Base-by-base conservation (phyloP, 2,888 invertebrate species). In the Heliconius erato region DNA sequence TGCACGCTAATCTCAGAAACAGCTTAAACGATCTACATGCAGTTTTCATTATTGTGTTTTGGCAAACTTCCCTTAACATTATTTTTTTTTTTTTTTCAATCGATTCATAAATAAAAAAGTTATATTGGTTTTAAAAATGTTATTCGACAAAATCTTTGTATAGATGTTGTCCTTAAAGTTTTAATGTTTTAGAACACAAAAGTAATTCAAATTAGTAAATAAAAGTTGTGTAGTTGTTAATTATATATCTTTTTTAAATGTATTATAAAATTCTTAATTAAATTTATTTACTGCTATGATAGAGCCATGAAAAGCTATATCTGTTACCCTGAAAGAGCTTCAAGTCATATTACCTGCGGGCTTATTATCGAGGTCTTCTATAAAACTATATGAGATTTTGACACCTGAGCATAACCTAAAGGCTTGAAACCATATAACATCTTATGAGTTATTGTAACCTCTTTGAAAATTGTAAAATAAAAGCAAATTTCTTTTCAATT, bases 291-390 rank as follows among this genome's bases (percentile, higher is more conserved):
- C 49, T 49, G 40, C 71, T 78, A 76, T 76, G 28, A 63, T 59
- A 44, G 67, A 80, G 71, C 74, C 35, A 82, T 69, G 79, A 84
- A 87, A 83, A 85, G 84, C 84, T 84, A 85, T 86, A 86, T 88
- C 84, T 83, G 81, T 74, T 54, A 79, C 65, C 68, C 79, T 84
- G 76, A 83, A 86, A 84, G 86, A 87, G 84, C 86, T 87, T 84
- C 87, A 81, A 88, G 85, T 87, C 85, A 85, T 87, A 85, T 87
- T 85, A 79, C 83, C 82, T 84, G 79, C 79, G 80, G 74, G 79
- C 82, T 82, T 81, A 86, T 86, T 86, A 83, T 84, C 67, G 82
- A 82, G 83, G 83, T 83, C 82, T 81, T 83, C 80, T 80, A 82
- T 79, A 80, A 84, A 84, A 83, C 81, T 74, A 44, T 80, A 76